These are phyloP conservation scores for Brotula barbata DNA, from an alignment of 2,797 vertebrate species.

Conservation along the genomic window DNA sequence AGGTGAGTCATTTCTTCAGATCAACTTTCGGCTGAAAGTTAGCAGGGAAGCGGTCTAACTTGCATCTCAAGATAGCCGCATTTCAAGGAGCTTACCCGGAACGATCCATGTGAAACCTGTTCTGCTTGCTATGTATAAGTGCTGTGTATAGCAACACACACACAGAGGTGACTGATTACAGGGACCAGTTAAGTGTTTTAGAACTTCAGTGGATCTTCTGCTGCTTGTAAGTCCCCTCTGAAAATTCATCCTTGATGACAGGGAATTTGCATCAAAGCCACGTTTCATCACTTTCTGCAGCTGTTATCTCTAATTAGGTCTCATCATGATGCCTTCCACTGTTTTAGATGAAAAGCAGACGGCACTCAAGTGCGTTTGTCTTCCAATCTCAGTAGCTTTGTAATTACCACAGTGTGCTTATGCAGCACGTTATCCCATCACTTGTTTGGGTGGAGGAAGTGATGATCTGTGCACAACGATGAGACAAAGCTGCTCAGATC, in stretches of 20 bases:
- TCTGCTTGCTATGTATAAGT: conserved; percentile 47
- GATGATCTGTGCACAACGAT: conserved; percentile 16
- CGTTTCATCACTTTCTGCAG: conserved; percentile 39
- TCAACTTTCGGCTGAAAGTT: too few species aligned
- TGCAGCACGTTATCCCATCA: conserved; percentile 37
- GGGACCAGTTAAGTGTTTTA: conserved; percentile 34
- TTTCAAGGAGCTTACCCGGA: conserved; percentile 25
- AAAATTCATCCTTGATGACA: conserved; percentile 47
- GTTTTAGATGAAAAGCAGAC: conserved; percentile 44
- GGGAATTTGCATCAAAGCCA: conserved; percentile 50
- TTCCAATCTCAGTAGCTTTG: conserved; percentile 52
- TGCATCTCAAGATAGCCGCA: background rate
- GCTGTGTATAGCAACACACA: background rate
- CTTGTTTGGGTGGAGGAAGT: conserved; percentile 29
- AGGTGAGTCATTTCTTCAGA: background rate
- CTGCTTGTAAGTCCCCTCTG: conserved; percentile 40
- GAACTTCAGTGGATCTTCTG: conserved; percentile 34
- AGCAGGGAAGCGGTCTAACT: background rate
- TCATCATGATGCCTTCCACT: conserved; percentile 50
- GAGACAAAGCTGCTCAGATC: conserved; percentile 24
- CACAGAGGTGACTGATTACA: background rate
- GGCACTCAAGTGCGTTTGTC: conserved; percentile 50
- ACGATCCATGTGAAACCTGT: conserved; percentile 40
- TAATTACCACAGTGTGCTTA: conserved; percentile 47
- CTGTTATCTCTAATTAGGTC: conserved; percentile 61